Conservation (phyloP, 2,797 vertebrate genomes). For the Phalanger gymnotis region DNA sequence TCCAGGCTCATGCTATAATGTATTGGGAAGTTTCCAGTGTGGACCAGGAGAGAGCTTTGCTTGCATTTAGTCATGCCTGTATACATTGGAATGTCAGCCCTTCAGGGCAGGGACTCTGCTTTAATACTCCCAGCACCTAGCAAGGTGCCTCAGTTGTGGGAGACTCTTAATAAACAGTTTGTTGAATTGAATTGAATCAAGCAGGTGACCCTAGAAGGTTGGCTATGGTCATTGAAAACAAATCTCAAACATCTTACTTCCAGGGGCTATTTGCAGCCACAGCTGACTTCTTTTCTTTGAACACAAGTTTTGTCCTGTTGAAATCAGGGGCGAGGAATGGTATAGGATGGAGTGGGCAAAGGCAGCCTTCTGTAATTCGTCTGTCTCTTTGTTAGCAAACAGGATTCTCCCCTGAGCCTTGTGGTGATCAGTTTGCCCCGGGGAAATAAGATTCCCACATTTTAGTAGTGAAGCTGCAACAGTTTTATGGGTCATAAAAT, state of each 20-base stretch:
- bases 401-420: background rate
- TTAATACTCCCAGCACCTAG: background rate
- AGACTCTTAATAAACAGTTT: background rate
- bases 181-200: background rate
- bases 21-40: background rate
- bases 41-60: constrained; percentile 8
- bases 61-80: background rate
- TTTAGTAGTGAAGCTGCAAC: background rate
- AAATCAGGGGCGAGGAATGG: background rate
- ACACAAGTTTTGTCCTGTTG: background rate
- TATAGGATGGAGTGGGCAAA: background rate
- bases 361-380: background rate
- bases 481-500: background rate
- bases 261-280: background rate
- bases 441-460: background rate
- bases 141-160: background rate
- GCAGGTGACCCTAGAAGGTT: background rate
- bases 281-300: background rate
- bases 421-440: background rate
- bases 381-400: background rate
- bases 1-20: background rate
- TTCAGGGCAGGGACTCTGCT: background rate
- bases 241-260: background rate
- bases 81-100: background rate
- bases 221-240: background rate